phyloP scores from a whole-genome alignment of 2,888 invertebrate genomes.

The Buathra laborator region DNA sequence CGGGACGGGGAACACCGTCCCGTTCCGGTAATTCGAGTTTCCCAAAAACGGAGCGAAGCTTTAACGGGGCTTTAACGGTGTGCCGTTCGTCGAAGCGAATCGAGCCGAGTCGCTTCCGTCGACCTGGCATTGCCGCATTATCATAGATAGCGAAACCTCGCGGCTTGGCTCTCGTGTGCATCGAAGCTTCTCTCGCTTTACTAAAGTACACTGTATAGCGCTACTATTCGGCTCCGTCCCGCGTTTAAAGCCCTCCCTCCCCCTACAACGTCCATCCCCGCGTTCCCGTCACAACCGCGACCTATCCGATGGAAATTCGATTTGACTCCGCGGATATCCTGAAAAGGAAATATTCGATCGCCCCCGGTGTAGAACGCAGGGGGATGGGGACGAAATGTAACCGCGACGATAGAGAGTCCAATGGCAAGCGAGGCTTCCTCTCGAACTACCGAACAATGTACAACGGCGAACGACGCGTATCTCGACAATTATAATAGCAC shows the following conservation, averaged over 20 bases:
- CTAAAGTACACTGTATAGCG: conserved; percentile 1
- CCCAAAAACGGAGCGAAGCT: conserved; percentile 42
- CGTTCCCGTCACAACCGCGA: conserved; percentile 8
- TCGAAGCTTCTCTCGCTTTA: neutral
- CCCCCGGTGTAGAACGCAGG: conserved; percentile 9
- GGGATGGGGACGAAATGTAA: conserved; percentile 9
- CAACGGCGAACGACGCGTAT: neutral
- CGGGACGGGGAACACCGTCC: neutral
- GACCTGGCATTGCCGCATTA: conserved; percentile 40
- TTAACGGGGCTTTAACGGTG: conserved; percentile 39
- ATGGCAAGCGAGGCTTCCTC: too few relatives aligned
- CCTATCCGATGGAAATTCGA: conserved; percentile 44
- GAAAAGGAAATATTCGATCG: conserved; percentile 51
- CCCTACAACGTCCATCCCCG: neutral
- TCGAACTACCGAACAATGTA: too few relatives aligned
- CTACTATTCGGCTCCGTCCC: conserved; percentile 16
- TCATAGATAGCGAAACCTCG: conserved; percentile 52
- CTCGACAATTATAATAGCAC: neutral
- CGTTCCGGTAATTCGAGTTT: conserved; percentile 38
- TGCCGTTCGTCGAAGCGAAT: conserved; percentile 34
- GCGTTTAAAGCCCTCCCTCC: neutral
- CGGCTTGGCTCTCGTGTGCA: neutral
- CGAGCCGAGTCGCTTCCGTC: conserved; percentile 45
- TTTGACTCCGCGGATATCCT: conserved; percentile 51
- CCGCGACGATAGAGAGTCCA: neutral